phyloP scores from a whole-genome alignment of 2,113 vertebrate species.

The Hymenochirus boettgeri region DNA sequence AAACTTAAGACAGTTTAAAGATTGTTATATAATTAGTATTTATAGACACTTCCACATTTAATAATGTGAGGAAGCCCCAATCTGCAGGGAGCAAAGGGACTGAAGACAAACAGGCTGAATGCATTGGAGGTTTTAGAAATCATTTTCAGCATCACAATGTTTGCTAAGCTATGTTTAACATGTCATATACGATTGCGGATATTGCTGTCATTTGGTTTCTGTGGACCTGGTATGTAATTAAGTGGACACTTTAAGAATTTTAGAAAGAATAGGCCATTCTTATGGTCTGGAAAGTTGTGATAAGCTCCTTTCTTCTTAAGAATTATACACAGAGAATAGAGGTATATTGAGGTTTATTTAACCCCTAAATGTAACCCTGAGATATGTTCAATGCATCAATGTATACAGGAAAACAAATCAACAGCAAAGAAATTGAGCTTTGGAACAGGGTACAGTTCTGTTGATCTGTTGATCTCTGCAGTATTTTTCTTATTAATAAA shows the following conservation, averaged over 20 bases:
- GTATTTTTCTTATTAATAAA: too few relatives aligned
- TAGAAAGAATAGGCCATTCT: too few relatives aligned
- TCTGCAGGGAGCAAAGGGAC: not conserved
- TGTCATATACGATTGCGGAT: not conserved
- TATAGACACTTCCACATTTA: constrained; percentile 7
- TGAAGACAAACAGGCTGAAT: not conserved
- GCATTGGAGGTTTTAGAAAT: not conserved
- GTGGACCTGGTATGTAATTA: not conserved
- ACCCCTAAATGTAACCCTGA: too few relatives aligned
- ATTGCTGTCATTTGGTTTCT: not conserved
- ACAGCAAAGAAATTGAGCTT: too few relatives aligned
- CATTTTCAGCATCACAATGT: not conserved
- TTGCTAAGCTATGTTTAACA: not conserved
- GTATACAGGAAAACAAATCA: too few relatives aligned
- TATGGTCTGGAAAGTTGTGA: too few relatives aligned
- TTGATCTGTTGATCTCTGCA: too few relatives aligned
- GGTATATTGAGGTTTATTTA: too few relatives aligned
- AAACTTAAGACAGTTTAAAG: constrained; percentile 10
- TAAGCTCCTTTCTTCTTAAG: too few relatives aligned
- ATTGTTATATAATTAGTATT: constrained; percentile 12
- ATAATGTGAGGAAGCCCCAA: constrained; percentile 8
- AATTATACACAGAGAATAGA: too few relatives aligned
- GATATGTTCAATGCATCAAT: too few relatives aligned
- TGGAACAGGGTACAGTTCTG: too few relatives aligned
- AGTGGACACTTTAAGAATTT: not conserved